Evolutionary conservation across 1,140 invertebrate species (phyloP), one percentile per base, ranked within the genome.

Genomic region (Lepidurus packardi): DNA sequence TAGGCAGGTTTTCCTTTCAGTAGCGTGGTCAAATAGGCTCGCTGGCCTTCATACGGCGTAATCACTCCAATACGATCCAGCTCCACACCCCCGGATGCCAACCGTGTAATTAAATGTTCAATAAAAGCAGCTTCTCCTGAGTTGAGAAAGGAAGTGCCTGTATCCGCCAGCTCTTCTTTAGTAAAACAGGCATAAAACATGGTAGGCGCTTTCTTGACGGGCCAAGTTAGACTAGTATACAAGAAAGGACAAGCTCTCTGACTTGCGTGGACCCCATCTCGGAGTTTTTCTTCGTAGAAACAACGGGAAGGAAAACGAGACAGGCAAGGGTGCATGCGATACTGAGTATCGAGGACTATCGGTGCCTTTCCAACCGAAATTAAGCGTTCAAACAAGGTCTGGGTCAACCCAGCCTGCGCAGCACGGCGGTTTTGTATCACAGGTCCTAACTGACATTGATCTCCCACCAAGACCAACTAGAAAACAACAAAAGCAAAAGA

Each of bases 21-120:
- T 3, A 2, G 34, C 34, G 34, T 3, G 34, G 34, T 34, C 34
- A 34, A 34, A 4, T 34, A 34, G 34, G 34, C 34, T 34, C 34
- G 34, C 5, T 75, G 74, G 25, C 34, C 21, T 76, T 9, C 10
- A 81, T 94, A 95, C 0, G 93, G 92, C 8, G 92, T 92, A 43
- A 93, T 91, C 65, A 93, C 86, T 9, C 91, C 89, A 47, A 89
- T 83, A 4, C 34, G 34, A 34, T 34, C 34, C 34, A 34, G 34
- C 34, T 34, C 34, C 34, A 34, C 34, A 3, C 34, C 34, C 1
- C 34, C 34, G 34, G 34, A 34, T 34, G 34, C 34, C 34, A 34
- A 34, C 34, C 2, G 34, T 2, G 34, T 34, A 34, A 34, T 34
- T 34, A 34, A 34, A 34, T 4, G 34, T 34, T 34, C 34, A 34